Conservation (phyloP, 2,113 vertebrate species). For the Erinaceus europaeus region DNA sequence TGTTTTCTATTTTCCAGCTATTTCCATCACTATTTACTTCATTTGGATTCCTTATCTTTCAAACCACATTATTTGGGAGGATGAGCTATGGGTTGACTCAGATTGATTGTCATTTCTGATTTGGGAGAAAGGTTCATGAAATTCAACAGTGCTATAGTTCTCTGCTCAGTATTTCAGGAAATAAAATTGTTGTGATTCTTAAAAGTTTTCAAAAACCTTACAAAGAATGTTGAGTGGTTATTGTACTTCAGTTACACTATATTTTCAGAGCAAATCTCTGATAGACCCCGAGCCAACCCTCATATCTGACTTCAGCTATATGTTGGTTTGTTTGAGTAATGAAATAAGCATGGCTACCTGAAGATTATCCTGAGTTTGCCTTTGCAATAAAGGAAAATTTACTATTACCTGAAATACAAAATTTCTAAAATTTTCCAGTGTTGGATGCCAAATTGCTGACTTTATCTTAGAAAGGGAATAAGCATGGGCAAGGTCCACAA, state of each 20-base stretch:
- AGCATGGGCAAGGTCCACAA: background rate
- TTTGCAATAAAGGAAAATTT: background rate
- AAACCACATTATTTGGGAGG: constrained; percentile 47
- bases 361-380: background rate
- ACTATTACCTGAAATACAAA: background rate
- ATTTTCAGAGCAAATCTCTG: constrained; percentile 32
- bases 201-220: constrained; percentile 33
- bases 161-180: constrained; percentile 26
- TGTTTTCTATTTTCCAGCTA: constrained; percentile 3
- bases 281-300: background rate
- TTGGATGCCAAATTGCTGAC: background rate
- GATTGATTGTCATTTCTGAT: constrained; percentile 51
- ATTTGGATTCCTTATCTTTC: constrained; percentile 37
- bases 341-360: constrained; percentile 12
- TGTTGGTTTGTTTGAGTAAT: constrained; percentile 35
- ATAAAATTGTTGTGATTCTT: constrained; percentile 8
- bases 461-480: constrained; percentile 27
- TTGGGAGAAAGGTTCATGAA: constrained; percentile 44
- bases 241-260: constrained; percentile 13
- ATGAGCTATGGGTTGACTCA: constrained; percentile 40
- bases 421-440: background rate
- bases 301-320: background rate
- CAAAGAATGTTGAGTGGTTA: constrained; percentile 21
- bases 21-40: constrained; percentile 45
- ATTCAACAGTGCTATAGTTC: background rate